Evolutionary conservation across 2,888 invertebrate species (phyloP), one percentile per base, ranked within the genome.

Genomic region (Drosophila lutescens): DNA sequence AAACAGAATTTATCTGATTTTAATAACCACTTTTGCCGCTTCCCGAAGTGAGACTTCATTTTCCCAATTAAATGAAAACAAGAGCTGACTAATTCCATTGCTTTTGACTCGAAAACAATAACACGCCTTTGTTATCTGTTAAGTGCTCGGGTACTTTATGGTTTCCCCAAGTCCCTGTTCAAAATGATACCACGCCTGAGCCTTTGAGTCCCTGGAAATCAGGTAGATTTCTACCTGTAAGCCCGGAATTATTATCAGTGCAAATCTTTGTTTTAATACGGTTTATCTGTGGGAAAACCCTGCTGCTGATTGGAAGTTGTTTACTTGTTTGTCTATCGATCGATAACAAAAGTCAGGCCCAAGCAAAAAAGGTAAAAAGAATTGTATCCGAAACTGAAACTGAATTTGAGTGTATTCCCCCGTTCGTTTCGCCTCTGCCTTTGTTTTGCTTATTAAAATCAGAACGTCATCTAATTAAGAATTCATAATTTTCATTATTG

Each of bases 391-490:
- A 47, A n/a, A 20, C 34, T 43, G 43, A 2, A 20, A 34, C 3
- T 17, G 10, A 60, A 47, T 12, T 23, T 2, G 32, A 51, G 65
- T 55, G 69, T 66, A 55, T 66, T 40, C 17, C 38, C 13, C 8
- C 12, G 62, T 56, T 68, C 57, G 57, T 32, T 49, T 32, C 26
- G 38, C n/a, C n/a, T 32, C 13, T 6, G 12, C 40, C 36, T 46
- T 71, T 72, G 40, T 74, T 65, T 43, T 46, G 30, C 55, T 65
- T 54, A 51, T 67, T 55, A 65, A 86, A 76, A 78, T 55, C 70
- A 74, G 70, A 80, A 70, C 84, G 70, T 88, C 86, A 83, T 86
- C 83, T 84, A 83, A 83, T 83, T 88, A 84, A 84, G 76, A 84
- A 88, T 83, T 88, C 84, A 86, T 78, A 63, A 76, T 74, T 84